Conservation (phyloP, 2,888 invertebrate genomes). For the Andrena chrysosceles region DNA sequence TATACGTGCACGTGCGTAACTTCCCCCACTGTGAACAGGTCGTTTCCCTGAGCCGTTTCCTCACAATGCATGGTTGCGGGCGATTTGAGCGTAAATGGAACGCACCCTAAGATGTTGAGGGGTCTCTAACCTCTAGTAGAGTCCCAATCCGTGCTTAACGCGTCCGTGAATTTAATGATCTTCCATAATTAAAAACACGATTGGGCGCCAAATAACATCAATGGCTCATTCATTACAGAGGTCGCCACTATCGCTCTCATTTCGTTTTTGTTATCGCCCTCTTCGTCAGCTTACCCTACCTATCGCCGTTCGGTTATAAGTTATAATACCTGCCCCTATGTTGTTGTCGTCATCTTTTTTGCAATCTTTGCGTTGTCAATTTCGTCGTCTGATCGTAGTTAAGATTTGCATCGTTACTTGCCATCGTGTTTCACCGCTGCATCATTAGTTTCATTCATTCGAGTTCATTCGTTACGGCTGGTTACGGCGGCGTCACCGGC, state of each 20-base stretch:
- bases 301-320: not conserved
- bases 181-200: too few species aligned
- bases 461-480: too few species aligned
- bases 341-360: not conserved
- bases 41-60: too few species aligned
- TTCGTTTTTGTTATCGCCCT: conserved; percentile 8
- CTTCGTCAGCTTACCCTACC: not conserved
- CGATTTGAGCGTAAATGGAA: too few species aligned
- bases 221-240: conserved; percentile 8
- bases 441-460: not conserved
- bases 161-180: too few species aligned
- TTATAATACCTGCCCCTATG: not conserved
- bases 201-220: not conserved
- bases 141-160: too few species aligned
- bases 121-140: too few species aligned
- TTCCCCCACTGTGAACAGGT: too few species aligned
- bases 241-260: conserved; percentile 9
- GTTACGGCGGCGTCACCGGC: conserved; percentile 32
- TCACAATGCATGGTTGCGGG: too few species aligned
- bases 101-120: too few species aligned
- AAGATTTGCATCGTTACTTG: not conserved
- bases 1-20: too few species aligned
- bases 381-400: not conserved
- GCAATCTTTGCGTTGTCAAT: conserved; percentile 1
- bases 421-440: not conserved